Conservation (phyloP, 2,888 invertebrate species). For the Heliconius hortense region DNA sequence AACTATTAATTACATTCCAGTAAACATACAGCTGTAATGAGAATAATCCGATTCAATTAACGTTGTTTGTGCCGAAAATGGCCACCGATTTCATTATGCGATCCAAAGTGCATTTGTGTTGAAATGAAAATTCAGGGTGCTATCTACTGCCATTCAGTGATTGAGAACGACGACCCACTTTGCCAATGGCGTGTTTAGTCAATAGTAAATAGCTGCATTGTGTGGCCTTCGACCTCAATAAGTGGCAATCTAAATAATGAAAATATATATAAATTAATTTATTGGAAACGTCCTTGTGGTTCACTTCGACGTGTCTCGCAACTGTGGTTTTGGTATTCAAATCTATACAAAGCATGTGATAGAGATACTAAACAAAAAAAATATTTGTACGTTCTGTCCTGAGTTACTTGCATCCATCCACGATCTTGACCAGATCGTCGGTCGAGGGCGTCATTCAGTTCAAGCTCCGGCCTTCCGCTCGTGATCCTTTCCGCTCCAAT, state of each 20-base stretch:
- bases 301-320: no score
- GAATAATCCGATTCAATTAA: conserved; percentile 41
- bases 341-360: no score
- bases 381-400: no score
- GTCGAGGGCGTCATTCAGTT: no score
- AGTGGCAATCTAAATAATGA: conserved; percentile 29
- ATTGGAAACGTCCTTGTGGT: not conserved
- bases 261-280: conserved; percentile 17
- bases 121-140: conserved; percentile 31
- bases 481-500: no score
- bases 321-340: no score
- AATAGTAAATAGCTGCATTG: conserved; percentile 35
- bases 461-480: no score
- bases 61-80: conserved; percentile 42
- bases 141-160: conserved; percentile 33
- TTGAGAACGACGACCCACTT: conserved; percentile 40
- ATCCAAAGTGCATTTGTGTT: conserved; percentile 34
- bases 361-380: no score
- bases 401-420: no score
- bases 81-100: conserved; percentile 40
- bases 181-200: conserved; percentile 34
- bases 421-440: no score
- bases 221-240: conserved; percentile 27
- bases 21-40: conserved; percentile 20
- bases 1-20: conserved; percentile 19